A percentile compares a stretch with the other conserved stretches of the same genome.
Conservation (phyloP, 2,113 vertebrate species). For the Glaucidium brasilianum region DNA sequence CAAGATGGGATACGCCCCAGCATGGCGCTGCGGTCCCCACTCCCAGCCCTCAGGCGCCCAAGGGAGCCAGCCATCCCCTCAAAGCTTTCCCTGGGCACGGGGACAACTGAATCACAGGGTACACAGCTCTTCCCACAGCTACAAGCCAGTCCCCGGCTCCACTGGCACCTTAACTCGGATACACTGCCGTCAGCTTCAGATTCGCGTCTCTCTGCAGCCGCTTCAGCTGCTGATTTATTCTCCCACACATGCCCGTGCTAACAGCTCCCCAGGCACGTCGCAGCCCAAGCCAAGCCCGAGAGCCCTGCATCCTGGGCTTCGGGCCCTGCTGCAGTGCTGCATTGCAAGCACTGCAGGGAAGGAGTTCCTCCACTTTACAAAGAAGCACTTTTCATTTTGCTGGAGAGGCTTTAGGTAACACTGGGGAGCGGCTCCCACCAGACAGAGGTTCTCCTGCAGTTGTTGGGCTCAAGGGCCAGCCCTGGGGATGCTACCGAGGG, state of each 20-base stretch:
- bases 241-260: neutral
- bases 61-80: neutral
- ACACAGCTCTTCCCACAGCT: neutral
- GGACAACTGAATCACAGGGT: neutral
- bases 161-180: neutral
- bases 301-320: slow-evolving; percentile 52
- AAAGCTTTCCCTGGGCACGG: neutral
- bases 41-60: neutral
- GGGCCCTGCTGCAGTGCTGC: slow-evolving; percentile 63
- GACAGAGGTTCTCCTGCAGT: neutral
- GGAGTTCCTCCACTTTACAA: slow-evolving; percentile 38
- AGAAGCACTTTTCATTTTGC: neutral
- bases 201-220: neutral
- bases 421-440: neutral
- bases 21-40: neutral
- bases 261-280: slow-evolving; percentile 26
- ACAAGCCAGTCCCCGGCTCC: neutral
- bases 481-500: neutral
- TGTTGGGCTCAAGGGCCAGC: neutral
- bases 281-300: slow-evolving; percentile 33
- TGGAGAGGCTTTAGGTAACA: neutral
- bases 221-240: slow-evolving; percentile 6
- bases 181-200: neutral
- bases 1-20: neutral
- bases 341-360: slow-evolving; percentile 42